Percentiles rank a stretch among this genome's conserved stretches.
These are phyloP conservation scores for Sanderia malayensis DNA, from an alignment of 30 jellyfish, hydroid and myxozoan genomes.

Conservation along the genomic window DNA sequence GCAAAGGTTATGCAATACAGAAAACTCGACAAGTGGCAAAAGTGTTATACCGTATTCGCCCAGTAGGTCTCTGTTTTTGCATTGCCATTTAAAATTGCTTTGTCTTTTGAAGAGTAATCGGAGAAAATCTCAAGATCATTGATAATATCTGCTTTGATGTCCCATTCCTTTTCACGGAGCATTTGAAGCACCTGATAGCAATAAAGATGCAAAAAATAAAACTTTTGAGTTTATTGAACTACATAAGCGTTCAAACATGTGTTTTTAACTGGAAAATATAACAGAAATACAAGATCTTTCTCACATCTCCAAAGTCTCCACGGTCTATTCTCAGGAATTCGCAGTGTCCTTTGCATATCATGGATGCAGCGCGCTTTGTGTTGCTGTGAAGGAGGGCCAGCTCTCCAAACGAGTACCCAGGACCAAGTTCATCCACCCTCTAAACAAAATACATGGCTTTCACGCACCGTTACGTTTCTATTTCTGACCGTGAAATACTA, in stretches of 20 bases:
- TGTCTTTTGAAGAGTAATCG: slow-evolving; percentile 37
- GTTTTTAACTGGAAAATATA: too few species aligned
- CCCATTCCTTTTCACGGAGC: slow-evolving; percentile 73
- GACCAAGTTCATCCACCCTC: slow-evolving; percentile 78
- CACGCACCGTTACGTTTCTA: too few species aligned
- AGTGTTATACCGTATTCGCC: slow-evolving; percentile 90
- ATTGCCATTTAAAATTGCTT: slow-evolving; percentile 51
- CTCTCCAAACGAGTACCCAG: slow-evolving; percentile 94
- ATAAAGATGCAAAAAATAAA: too few species aligned
- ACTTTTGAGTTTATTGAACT: too few species aligned
- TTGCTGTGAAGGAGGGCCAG: slow-evolving; percentile 63
- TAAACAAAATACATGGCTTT: slow-evolving; percentile 10
- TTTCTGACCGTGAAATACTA: too few species aligned
- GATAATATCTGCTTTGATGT: slow-evolving; percentile 52
- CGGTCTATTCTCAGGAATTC: slow-evolving; percentile 84
- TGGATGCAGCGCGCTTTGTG: slow-evolving; percentile 81
- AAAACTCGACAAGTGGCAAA: too few species aligned
- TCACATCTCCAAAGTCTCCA: slow-evolving; percentile 81
- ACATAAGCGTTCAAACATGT: too few species aligned
- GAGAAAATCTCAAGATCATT: slow-evolving; percentile 55
- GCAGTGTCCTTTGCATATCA: slow-evolving; percentile 70
- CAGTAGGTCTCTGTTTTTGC: slow-evolving; percentile 66
- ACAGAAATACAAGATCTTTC: background rate
- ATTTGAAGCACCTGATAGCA: slow-evolving; percentile 78
- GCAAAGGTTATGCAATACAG: too few species aligned